phyloP scores from a whole-genome alignment of 2,888 invertebrate genomes.

The Danaus chrysippus region DNA sequence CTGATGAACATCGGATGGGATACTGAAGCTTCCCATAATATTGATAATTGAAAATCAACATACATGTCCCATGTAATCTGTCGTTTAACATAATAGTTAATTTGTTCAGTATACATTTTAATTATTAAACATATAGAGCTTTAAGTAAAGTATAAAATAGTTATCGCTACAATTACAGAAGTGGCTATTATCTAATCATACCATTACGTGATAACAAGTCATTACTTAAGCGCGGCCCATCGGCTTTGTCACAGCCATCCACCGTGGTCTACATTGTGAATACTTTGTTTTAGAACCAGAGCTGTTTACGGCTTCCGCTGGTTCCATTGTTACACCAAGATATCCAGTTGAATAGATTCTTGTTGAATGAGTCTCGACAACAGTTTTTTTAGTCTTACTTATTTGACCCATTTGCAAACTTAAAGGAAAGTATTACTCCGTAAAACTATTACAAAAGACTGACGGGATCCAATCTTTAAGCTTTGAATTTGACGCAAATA shows the following conservation, averaged over 20 bases:
- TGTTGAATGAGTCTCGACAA: no score
- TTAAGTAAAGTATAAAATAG: not conserved
- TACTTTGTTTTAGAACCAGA: not conserved
- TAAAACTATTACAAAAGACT: no score
- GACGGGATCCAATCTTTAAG: no score
- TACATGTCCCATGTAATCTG: no score
- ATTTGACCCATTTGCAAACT: no score
- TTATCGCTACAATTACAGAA: constrained; percentile 15
- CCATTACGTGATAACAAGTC: constrained; percentile 26
- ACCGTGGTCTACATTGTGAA: not conserved
- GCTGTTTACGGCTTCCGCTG: not conserved
- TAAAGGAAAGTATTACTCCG: no score
- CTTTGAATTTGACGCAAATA: no score
- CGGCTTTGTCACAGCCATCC: constrained; percentile 1
- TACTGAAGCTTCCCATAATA: not conserved
- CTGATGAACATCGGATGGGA: constrained; percentile 7
- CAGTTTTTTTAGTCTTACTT: no score
- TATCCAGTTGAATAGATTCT: not conserved
- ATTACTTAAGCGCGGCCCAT: constrained; percentile 15
- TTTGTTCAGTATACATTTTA: not conserved
- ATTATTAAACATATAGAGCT: not conserved
- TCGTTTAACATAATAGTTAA: no score
- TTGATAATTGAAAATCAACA: not conserved
- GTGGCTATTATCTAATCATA: constrained; percentile 23
- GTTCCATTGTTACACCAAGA: not conserved